Evolutionary conservation across 2,797 vertebrate species (phyloP).

Genomic region (Alouatta caraya): DNA sequence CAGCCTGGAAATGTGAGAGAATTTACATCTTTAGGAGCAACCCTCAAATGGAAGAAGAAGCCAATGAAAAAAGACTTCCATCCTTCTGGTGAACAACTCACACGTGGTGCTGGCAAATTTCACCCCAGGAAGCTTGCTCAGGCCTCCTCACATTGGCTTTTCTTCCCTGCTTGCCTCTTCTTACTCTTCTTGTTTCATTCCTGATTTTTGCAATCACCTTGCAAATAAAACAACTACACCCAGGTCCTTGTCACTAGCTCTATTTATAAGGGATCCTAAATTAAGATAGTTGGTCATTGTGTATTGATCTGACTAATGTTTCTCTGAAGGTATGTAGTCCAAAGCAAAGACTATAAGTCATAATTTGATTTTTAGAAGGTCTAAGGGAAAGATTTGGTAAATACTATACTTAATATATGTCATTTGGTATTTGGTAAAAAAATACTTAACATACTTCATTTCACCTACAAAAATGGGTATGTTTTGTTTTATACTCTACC

Average conservation of each 20-base stretch:
- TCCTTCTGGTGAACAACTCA: not conserved
- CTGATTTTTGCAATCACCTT: not conserved
- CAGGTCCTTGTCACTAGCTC: not conserved
- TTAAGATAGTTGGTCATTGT: not conserved
- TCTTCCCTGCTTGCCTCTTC: not conserved
- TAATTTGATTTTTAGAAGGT: not conserved
- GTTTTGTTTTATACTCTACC: not conserved
- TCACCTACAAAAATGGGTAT: not conserved
- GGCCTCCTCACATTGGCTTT: accelerated
- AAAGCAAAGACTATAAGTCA: not conserved
- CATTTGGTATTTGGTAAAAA: too few relatives aligned
- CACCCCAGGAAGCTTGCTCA: not conserved
- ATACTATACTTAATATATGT: not conserved
- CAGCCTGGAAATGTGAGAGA: not conserved
- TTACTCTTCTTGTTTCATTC: not conserved
- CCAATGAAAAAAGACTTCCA: not conserved
- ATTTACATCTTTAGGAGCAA: not conserved
- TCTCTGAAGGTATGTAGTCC: not conserved
- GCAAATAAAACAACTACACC: not conserved
- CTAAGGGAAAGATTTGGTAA: not conserved
- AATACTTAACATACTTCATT: not conserved
- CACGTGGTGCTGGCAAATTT: not conserved
- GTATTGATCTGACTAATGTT: not conserved
- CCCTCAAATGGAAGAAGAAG: not conserved
- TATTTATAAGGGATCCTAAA: not conserved